Evolutionary conservation across 2,113 vertebrate genomes (phyloP), one percentile per base, ranked within the genome.

Genomic region (Erythrocercus mccallii): DNA sequence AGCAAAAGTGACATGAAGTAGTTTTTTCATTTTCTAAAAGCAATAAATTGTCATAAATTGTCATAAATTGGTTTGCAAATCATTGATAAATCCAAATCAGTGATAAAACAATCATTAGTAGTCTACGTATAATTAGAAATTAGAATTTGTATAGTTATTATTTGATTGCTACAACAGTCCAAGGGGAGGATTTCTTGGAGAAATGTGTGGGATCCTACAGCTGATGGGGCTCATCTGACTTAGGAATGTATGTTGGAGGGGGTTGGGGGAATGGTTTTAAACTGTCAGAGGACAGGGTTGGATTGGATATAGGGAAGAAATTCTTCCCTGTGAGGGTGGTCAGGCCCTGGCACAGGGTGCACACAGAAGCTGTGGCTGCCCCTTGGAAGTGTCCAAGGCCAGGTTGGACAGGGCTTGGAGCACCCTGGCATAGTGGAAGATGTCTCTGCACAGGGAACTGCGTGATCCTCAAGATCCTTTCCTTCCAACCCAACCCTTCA

Each of bases 311-410:
- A 10, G 10, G 44, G 10, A 33, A 58, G 15, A 44, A 51, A 51
- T 72, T 28, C 3, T 51, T 58, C 0, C 1, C 15, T 24, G 5
- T 58, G 60, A 58, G 12, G 15, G 7, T n/a, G 38, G 2, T 0
- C 0, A 73, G 22, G 51, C 27, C 18, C 28, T 45, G 37, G 51
- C 33, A 81, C 4, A 58, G 33, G 12, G 0, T 81, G 5, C 4
- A 18, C 58, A 73, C 37, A 25, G 60, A 3, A 58, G 44, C 37
- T 58, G 60, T 58, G 77, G 27, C 19, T 73, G 27, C 10, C 9
- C 44, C 27, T 35, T 50, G 25, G 16, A 21, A 68, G 3, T 76
- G 61, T 27, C 6, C 61, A 51, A 37, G 27, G 6, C 8, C 31
- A 50, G 24, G 21, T 0, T 60, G 33, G 27, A 37, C 0, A 0